Evolutionary conservation across 2,797 vertebrate genomes (phyloP).

Genomic region (Tapera naevia): DNA sequence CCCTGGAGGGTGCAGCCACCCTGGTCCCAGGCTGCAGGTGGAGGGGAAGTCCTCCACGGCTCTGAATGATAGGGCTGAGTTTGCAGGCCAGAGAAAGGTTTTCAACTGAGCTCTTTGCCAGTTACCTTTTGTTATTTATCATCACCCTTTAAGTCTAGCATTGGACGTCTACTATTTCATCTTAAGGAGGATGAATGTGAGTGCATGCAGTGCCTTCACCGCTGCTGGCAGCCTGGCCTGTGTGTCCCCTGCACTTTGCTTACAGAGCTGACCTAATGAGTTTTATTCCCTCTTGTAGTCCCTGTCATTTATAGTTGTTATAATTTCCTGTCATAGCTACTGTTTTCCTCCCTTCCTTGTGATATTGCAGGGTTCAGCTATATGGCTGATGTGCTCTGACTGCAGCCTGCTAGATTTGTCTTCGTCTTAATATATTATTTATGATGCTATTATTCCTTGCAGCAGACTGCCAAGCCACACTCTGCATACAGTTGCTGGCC

Average conservation of each 20-base stretch:
- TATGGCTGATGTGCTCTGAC: slow-evolving; percentile 50
- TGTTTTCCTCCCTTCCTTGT: not conserved
- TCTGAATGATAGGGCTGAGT: not conserved
- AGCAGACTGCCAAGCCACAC: slow-evolving; percentile 24
- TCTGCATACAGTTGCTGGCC: slow-evolving; percentile 63
- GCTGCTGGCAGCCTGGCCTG: not conserved
- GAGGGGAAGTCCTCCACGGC: not conserved
- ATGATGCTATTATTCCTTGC: slow-evolving; percentile 67
- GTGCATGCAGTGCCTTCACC: not conserved
- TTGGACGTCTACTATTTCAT: not conserved
- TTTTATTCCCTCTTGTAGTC: not conserved
- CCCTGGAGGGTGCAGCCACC: not conserved
- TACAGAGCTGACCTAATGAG: slow-evolving; percentile 34
- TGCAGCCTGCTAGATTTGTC: slow-evolving; percentile 56
- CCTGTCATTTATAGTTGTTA: slow-evolving; percentile 42
- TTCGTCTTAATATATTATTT: slow-evolving; percentile 62
- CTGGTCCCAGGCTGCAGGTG: accelerated
- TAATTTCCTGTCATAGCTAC: slow-evolving; percentile 49
- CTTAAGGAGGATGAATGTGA: not conserved
- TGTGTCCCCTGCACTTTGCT: not conserved
- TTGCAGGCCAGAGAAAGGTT: not conserved
- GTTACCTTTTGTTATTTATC: not conserved
- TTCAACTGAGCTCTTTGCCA: not conserved
- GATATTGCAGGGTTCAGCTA: slow-evolving; percentile 39
- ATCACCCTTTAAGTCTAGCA: not conserved